Percentiles rank a stretch among this genome's conserved stretches.
These are phyloP conservation scores for Neosilurus hyrtlii DNA, from an alignment of 2,797 vertebrate genomes.

Conservation along the genomic window DNA sequence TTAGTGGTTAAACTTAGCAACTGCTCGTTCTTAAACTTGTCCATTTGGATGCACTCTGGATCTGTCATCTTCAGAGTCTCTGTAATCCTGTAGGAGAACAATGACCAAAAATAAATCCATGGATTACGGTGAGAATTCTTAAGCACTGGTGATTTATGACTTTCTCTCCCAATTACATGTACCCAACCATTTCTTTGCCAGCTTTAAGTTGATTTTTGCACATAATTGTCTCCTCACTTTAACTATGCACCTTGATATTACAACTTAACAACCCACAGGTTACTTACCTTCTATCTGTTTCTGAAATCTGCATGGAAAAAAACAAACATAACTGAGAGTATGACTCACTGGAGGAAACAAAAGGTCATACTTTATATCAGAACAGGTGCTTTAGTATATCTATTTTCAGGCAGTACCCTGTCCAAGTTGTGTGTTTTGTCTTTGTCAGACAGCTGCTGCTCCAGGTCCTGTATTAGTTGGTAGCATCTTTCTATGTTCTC, in stretches of 20 bases:
- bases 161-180: background rate
- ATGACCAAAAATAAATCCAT: background rate
- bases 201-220: background rate
- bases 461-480: conserved; percentile 71
- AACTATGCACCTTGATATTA: background rate
- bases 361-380: background rate
- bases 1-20: conserved; percentile 71
- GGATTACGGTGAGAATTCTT: background rate
- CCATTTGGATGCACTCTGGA: conserved; percentile 69
- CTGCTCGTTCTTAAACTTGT: conserved; percentile 75
- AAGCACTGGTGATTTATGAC: background rate
- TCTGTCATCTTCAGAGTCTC: conserved; percentile 68
- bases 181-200: background rate
- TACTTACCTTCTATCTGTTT: conserved; percentile 65
- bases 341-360: background rate
- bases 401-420: conserved; percentile 39
- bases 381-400: background rate
- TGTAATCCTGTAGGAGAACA: conserved; percentile 61
- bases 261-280: background rate
- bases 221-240: background rate
- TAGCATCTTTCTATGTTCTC: conserved; percentile 72
- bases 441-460: conserved; percentile 67
- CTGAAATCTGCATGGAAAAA: conserved; percentile 56
- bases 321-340: background rate
- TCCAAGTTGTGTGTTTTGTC: conserved; percentile 32